Conservation (phyloP, 1,140 invertebrate species). For the Cyclargus thomasi region DNA sequence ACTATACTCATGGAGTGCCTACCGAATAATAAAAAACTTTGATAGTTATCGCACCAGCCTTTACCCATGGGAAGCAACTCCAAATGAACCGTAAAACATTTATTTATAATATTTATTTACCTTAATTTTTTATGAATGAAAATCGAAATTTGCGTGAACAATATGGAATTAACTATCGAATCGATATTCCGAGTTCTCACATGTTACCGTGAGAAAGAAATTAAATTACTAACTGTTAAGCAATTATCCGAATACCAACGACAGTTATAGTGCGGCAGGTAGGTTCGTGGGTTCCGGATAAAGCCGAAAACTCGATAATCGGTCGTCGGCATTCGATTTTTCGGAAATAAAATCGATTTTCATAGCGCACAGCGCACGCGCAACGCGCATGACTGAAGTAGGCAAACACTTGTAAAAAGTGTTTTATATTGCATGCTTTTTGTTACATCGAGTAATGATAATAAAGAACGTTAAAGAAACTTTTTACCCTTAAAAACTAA, state of each 20-base stretch:
- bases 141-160: conserved; percentile 26
- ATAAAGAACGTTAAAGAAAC: not conserved
- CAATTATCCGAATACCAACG: conserved; percentile 60
- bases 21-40: too few species aligned
- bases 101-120: conserved; percentile 8
- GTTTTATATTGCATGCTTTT: not conserved
- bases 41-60: not conserved
- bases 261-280: conserved; percentile 66
- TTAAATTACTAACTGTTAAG: conserved; percentile 58
- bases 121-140: conserved; percentile 21
- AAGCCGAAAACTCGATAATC: conserved; percentile 59
- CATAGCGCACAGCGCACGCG: conserved; percentile 68
- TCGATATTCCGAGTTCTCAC: conserved; percentile 51
- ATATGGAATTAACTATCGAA: conserved; percentile 24
- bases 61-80: conserved; percentile 4
- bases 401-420: not conserved
- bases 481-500: too few species aligned
- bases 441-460: not conserved
- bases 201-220: conserved; percentile 63
- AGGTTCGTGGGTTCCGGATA: conserved; percentile 60
- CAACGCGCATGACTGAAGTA: conserved; percentile 17
- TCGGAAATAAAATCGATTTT: conserved; percentile 63
- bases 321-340: conserved; percentile 57
- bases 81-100: not conserved
- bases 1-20: too few species aligned